A percentile compares a stretch with the other conserved stretches of the same genome.
Evolutionary conservation across 2,113 vertebrate genomes (phyloP).

Genomic region (Anas platyrhynchos): DNA sequence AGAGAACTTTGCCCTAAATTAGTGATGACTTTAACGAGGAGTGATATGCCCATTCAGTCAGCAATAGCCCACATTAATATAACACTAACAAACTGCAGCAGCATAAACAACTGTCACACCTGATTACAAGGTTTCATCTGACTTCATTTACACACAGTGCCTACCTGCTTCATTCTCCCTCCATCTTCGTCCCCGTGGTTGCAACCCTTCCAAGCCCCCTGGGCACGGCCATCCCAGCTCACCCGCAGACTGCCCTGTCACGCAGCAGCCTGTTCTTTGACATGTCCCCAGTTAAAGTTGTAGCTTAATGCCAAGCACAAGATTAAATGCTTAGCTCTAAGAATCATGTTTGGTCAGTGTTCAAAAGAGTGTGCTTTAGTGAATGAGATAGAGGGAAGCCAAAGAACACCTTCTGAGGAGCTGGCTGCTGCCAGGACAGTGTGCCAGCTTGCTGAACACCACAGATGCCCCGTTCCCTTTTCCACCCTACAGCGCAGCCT

Average conservation of each 20-base stretch:
- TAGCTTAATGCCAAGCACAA: background rate
- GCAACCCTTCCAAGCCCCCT: background rate
- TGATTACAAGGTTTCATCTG: background rate
- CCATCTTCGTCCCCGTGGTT: background rate
- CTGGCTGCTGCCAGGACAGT: background rate
- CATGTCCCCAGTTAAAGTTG: background rate
- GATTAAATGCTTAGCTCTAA: slow-evolving; percentile 23
- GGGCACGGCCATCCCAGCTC: background rate
- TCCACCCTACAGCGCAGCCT: background rate
- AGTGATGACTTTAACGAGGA: background rate
- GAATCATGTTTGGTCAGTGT: background rate
- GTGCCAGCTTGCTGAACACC: background rate
- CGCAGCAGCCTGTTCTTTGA: background rate
- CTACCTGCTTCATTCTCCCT: background rate
- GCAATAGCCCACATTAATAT: background rate
- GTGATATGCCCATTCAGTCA: background rate
- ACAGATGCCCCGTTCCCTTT: background rate
- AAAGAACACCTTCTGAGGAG: slow-evolving; percentile 6
- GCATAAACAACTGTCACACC: background rate
- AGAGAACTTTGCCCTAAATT: background rate
- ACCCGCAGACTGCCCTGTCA: background rate
- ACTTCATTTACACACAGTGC: background rate
- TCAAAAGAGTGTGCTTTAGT: slow-evolving; percentile 3
- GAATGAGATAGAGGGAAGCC: background rate
- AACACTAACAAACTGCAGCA: background rate